phyloP scores from a whole-genome alignment of 2,797 vertebrate genomes.

The Meriones psammophilus region DNA sequence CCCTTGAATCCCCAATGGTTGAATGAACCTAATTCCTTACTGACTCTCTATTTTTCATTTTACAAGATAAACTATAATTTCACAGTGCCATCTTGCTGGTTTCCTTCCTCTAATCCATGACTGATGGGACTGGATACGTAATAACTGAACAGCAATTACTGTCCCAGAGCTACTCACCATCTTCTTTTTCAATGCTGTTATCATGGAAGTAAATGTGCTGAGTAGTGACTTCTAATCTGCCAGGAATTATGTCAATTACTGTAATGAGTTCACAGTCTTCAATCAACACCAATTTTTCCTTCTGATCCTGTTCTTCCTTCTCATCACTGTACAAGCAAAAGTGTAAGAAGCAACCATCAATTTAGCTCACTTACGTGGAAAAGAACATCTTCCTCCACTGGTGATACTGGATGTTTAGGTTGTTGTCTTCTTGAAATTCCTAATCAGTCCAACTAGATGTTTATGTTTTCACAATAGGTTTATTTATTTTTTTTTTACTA shows the following conservation, averaged over 20 bases:
- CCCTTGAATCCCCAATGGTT: background rate
- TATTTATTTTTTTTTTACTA: background rate
- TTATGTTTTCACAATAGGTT: conserved; percentile 32
- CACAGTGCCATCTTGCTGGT: background rate
- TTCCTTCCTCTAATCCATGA: conserved; percentile 55
- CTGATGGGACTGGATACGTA: conserved; percentile 48
- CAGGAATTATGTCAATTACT: conserved; percentile 94
- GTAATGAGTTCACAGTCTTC: conserved; percentile 98
- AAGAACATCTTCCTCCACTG: conserved; percentile 49
- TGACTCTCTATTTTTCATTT: conserved; percentile 59
- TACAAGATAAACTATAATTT: background rate
- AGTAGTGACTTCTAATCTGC: conserved; percentile 96
- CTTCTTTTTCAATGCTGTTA: conserved; percentile 96
- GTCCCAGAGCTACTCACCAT: conserved; percentile 89
- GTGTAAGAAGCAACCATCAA: background rate
- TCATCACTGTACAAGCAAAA: conserved; percentile 89
- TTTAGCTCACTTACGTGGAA: conserved; percentile 46
- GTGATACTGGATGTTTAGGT: background rate
- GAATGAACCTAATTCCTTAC: conserved; percentile 8
- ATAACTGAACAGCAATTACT: conserved; percentile 63
- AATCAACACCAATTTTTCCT: conserved; percentile 95
- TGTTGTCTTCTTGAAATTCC: background rate
- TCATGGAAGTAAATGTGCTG: conserved; percentile 98
- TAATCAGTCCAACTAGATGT: background rate
- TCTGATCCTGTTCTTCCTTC: conserved; percentile 95